A percentile compares a stretch with the other conserved stretches of the same genome.
Evolutionary conservation across 2,888 invertebrate genomes (phyloP).

Genomic region (Celastrina argiolus): DNA sequence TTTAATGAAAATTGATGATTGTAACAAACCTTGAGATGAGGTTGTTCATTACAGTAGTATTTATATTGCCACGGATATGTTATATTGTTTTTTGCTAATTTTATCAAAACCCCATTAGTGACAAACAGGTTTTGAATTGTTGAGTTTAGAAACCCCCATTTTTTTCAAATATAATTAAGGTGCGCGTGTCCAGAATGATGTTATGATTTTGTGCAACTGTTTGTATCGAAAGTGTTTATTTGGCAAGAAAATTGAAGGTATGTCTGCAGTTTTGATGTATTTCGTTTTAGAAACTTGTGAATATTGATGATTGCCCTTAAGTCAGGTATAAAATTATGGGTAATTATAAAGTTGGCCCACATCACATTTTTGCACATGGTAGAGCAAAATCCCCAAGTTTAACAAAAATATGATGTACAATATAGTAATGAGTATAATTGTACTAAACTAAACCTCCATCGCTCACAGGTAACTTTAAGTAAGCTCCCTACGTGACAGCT

Average conservation of each 20-base stretch:
- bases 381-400: not conserved
- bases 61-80: not conserved
- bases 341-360: not conserved
- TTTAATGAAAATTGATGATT: not conserved
- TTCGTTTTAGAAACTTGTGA: not conserved
- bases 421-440: too few relatives aligned
- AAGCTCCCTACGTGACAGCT: not conserved
- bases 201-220: not conserved
- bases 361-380: not conserved
- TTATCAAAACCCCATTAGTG: not conserved
- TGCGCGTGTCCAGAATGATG: not conserved
- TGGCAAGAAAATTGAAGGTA: not conserved
- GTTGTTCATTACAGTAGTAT: not conserved
- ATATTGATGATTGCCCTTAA: not conserved
- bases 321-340: not conserved
- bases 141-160: not conserved
- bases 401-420: too few relatives aligned
- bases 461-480: not conserved
- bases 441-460: not conserved
- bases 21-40: not conserved
- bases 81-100: not conserved
- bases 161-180: not conserved
- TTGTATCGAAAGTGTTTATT: constrained; percentile 2
- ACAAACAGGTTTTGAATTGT: not conserved
- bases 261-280: constrained; percentile 7